Evolutionary conservation across 2,113 vertebrate genomes (phyloP), one percentile per base, ranked within the genome.

Genomic region (Forbesichthys papilliferus): DNA sequence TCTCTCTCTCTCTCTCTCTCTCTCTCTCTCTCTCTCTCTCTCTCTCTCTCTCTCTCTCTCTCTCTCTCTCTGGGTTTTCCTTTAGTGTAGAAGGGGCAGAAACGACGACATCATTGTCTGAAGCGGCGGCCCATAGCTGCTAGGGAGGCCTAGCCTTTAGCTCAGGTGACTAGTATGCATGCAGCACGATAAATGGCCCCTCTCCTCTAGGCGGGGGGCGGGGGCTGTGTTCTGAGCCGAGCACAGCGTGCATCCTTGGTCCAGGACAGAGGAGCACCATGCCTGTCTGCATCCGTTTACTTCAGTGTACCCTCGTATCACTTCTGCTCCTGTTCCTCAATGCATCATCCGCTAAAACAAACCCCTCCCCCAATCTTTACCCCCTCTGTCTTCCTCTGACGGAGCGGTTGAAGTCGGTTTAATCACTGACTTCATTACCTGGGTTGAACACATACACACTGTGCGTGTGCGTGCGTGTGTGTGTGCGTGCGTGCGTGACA

Each of bases 1-100:
- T n/a, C n/a, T 16, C 69, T 73, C 66, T 47, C 58, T 70, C 61
- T 16, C 16, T 14, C 67, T 74, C 68, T 42, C 72, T 48, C 33
- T 48, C 63, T 62, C 51, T 16, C 73, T 70, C 65, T 59, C 47
- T 60, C 73, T 52, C 73, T 47, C 20, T 11, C 69, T 77, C 68
- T 71, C 62, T 16, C 69, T 73, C 66, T 47, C 58, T 70, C 61
- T 16, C 16, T 16, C 61, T 90, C 16, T 16, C 16, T 16, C 16
- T 16, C 16, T 16, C 16, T 16, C 16, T 16, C 16, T 16, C 16
- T 16, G 84, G 86, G 73, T 89, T 88, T 86, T 86, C 79, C 85
- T 88, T 89, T 90, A 83, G 87, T 86, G 85, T 81, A 62, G 84
- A 77, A 86, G 79, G 83, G 71, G 66, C 79, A 85, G 82, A 73